Evolutionary conservation across 1,140 invertebrate species (phyloP).

Genomic region (Brachionus manjavacas): DNA sequence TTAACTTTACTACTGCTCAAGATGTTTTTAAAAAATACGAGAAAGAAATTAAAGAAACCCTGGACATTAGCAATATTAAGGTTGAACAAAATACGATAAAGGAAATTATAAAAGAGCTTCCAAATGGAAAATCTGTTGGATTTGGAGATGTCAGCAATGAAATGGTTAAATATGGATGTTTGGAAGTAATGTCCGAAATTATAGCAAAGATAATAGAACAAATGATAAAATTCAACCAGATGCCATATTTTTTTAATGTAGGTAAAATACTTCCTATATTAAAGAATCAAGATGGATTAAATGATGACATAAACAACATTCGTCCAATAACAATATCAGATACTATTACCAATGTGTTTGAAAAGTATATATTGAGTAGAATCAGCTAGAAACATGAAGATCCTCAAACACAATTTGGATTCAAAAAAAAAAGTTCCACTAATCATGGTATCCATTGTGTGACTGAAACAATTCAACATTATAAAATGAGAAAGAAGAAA

Average conservation of each 20-base stretch:
- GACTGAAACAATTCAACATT: constrained; percentile 8
- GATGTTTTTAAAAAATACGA: not conserved
- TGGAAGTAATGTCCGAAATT: not conserved
- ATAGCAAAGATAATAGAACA: not conserved
- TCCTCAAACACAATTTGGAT: not conserved
- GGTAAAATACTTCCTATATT: not conserved
- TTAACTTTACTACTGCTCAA: not conserved
- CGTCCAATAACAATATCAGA: not conserved
- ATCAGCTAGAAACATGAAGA: not conserved
- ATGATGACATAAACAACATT: not conserved
- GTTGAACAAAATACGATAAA: not conserved
- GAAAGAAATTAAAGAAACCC: not conserved
- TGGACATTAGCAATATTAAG: not conserved
- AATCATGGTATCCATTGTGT: not conserved
- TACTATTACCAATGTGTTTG: not conserved
- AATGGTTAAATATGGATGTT: not conserved
- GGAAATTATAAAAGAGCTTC: not conserved
- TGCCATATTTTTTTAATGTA: not conserved
- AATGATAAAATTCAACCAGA: not conserved
- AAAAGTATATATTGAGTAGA: not conserved
- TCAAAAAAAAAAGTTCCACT: not conserved
- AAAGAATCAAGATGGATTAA: not conserved
- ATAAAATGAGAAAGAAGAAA: not conserved
- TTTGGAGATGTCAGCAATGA: not conserved
- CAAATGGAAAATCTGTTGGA: not conserved